A percentile compares a stretch with the other conserved stretches of the same genome.
Conservation (phyloP, 2,888 invertebrate genomes). For the Platycheirus albimanus region DNA sequence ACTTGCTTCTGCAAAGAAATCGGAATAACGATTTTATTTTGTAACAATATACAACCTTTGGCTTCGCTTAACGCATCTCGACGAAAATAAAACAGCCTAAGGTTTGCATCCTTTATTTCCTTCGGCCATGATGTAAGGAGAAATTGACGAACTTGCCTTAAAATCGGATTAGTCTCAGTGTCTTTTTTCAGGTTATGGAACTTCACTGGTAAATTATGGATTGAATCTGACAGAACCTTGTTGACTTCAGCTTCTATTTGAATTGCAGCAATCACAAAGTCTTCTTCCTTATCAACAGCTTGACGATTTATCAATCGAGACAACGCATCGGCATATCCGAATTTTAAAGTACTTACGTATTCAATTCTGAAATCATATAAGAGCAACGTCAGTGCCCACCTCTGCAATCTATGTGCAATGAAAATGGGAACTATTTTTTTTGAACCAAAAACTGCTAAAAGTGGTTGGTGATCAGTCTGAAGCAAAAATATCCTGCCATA, state of each 20-base stretch:
- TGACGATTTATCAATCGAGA: constrained; percentile 72
- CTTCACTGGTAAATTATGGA: too few species aligned
- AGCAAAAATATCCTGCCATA: too few species aligned
- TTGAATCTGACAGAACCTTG: too few species aligned
- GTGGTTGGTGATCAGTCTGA: too few species aligned
- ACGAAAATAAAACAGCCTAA: neutral
- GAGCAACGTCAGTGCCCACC: constrained; percentile 41
- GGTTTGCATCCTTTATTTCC: neutral
- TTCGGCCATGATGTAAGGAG: constrained; percentile 7
- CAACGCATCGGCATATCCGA: constrained; percentile 38
- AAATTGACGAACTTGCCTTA: neutral
- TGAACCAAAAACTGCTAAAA: constrained; percentile 76
- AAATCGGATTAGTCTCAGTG: neutral
- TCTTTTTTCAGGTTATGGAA: too few species aligned
- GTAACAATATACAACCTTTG: constrained; percentile 2
- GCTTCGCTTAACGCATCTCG: constrained; percentile 2
- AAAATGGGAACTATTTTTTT: constrained; percentile 57
- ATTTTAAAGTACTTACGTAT: constrained; percentile 17
- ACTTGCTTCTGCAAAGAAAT: neutral
- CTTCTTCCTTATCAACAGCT: constrained; percentile 6
- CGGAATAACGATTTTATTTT: constrained; percentile 12
- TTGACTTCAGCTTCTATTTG: constrained; percentile 24
- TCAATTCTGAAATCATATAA: constrained; percentile 42
- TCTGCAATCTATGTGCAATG: constrained; percentile 50
- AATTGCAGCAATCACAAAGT: constrained; percentile 30